phyloP scores from a whole-genome alignment of 2,797 vertebrate species.

The Rhinogobio ventralis region DNA sequence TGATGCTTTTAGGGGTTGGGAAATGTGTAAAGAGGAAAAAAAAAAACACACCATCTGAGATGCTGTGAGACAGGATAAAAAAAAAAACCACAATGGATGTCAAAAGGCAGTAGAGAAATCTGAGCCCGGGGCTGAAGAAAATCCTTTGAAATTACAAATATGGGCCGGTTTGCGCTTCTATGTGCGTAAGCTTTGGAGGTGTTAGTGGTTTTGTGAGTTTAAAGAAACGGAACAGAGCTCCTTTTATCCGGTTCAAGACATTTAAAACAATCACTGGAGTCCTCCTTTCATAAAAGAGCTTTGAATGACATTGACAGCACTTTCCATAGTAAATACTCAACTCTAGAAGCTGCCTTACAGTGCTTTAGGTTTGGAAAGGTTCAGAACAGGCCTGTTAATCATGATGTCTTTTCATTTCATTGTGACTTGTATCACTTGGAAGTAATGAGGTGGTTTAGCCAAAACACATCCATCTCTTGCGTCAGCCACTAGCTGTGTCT shows the following conservation, averaged over 20 bases:
- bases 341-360: neutral
- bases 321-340: neutral
- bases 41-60: neutral
- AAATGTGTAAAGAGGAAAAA: conserved; percentile 17
- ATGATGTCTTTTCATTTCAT: neutral
- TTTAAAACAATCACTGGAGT: conserved; percentile 35
- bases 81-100: conserved; percentile 16
- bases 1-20: conserved; percentile 45
- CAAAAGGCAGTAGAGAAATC: conserved; percentile 22
- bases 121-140: conserved; percentile 31
- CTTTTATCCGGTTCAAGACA: conserved; percentile 36
- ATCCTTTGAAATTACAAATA: conserved; percentile 43
- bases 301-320: conserved; percentile 3
- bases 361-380: neutral
- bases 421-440: neutral
- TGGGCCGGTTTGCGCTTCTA: neutral
- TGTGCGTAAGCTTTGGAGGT: conserved; percentile 27
- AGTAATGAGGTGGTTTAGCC: neutral
- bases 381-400: neutral
- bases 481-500: neutral
- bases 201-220: conserved; percentile 39
- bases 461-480: neutral
- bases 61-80: conserved; percentile 22
- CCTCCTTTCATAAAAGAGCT: conserved; percentile 22
- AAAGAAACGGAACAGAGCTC: conserved; percentile 14